A percentile compares a stretch with the other conserved stretches of the same genome.
Conservation (phyloP, 2,113 vertebrate genomes). For the Athene noctua region DNA sequence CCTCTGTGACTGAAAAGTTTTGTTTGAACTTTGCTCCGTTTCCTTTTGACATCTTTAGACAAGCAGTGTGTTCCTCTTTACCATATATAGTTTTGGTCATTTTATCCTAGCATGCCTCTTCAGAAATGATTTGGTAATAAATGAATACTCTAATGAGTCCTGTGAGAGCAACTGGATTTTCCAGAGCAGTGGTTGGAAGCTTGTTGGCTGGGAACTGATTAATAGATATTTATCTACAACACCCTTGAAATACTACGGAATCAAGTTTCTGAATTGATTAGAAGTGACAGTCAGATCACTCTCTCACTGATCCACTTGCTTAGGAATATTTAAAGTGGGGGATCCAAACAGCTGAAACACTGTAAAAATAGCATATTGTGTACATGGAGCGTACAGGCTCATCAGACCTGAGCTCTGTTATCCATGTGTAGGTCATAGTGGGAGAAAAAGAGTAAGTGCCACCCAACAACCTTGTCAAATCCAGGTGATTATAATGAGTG, state of each 20-base stretch:
- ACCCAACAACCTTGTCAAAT: not conserved
- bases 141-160: not conserved
- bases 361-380: not conserved
- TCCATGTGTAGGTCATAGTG: accelerated
- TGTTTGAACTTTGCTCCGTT: not conserved
- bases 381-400: not conserved
- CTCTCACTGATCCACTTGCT: not conserved
- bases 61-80: not conserved
- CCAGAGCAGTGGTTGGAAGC: not conserved
- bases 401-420: not conserved
- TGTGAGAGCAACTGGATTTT: not conserved
- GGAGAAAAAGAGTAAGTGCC: not conserved
- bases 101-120: not conserved
- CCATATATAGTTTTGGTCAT: not conserved
- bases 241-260: not conserved
- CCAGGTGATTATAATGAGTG: not conserved
- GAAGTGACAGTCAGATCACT: not conserved
- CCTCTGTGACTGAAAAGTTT: not conserved
- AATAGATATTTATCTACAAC: not conserved
- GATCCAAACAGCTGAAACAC: not conserved
- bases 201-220: not conserved
- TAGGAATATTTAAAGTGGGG: not conserved
- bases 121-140: not conserved
- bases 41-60: not conserved
- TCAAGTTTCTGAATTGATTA: not conserved